Conservation (phyloP, 2,797 vertebrate species). For the Rhynchonycteris naso region DNA sequence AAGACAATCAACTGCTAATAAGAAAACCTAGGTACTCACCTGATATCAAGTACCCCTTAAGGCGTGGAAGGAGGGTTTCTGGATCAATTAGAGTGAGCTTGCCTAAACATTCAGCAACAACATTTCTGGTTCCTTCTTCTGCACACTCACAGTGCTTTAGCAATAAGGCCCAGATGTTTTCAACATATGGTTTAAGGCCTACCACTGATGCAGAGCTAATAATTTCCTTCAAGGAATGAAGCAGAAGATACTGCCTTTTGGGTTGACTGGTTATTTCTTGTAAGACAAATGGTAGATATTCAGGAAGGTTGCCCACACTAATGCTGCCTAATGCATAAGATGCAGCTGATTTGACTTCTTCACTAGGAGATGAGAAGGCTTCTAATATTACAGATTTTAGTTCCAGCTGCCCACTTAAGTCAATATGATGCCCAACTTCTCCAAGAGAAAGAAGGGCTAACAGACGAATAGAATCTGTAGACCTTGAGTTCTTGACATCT, state of each 20-base stretch:
- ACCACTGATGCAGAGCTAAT: conserved; percentile 96
- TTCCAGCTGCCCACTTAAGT: conserved; percentile 97
- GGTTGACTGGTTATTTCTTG: conserved; percentile 98
- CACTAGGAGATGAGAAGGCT: conserved; percentile 97
- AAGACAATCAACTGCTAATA: conserved; percentile 33
- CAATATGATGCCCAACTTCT: conserved; percentile 98
- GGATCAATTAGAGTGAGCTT: conserved; percentile 98
- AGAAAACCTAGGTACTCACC: conserved; percentile 85
- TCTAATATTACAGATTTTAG: conserved; percentile 98
- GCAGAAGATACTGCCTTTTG: conserved; percentile 97
- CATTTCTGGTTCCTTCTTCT: conserved; percentile 98
- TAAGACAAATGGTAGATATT: conserved; percentile 98
- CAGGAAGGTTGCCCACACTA: conserved; percentile 97
- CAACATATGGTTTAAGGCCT: conserved; percentile 97
- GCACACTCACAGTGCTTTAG: conserved; percentile 98
- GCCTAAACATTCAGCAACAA: conserved; percentile 98
- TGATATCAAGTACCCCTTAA: conserved; percentile 97
- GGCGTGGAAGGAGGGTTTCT: conserved; percentile 96
- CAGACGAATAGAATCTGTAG: conserved; percentile 98
- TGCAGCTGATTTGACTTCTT: conserved; percentile 99
- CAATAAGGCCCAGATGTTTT: conserved; percentile 96
- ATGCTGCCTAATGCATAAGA: conserved; percentile 98
- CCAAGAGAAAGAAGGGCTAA: conserved; percentile 97
- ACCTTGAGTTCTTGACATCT: conserved; percentile 99
- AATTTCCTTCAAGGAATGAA: conserved; percentile 99